Evolutionary conservation across 2,888 invertebrate species (phyloP), one percentile per base, ranked within the genome.

Genomic region (Thereva unica): DNA sequence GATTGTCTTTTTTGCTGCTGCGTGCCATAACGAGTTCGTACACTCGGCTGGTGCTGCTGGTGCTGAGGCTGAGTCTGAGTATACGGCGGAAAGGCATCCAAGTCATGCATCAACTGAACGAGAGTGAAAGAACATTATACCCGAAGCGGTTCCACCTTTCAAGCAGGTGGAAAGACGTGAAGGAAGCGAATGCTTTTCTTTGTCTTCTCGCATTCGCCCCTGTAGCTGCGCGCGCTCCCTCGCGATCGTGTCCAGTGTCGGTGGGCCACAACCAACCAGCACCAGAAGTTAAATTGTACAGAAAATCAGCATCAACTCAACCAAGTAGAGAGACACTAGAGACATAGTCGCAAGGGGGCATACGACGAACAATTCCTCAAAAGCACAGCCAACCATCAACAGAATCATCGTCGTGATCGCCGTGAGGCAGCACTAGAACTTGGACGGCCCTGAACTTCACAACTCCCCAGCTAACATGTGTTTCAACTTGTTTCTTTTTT

Each of bases 401-500:
- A 61, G 61, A 23, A 61, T 61, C 50, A 61, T 50, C 61, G 50
- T 40, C 41, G 61, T 50, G 61, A 61, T 38, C 50, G 50, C 61
- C 49, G 49, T 49, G 61, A 41, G 50, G 35, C 50, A 50, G 34
- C 50, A 23, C 23, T 50, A 50, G 37, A 54, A 64, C 54, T 64
- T 64, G 64, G 64, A 64, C 64, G 64, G 38, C 64, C 64, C 64
- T 64, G 64, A 64, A 64, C 64, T 64, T 64, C 54, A 45, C 64
- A 61, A 50, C 50, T 59, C 50, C 50, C 50, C 50, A 50, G 50
- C 61, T 50, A 61, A 50, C 61, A 61, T 61, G 61, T 61, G 49
- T 50, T 57, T 50, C 50, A 44, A n/a, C 38, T 47, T 61, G 49
- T 50, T 57, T 50, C 50, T 37, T 34, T 35, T 47, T 59, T 59